Evolutionary conservation across 1,140 invertebrate genomes (phyloP).

Genomic region (Pachypeltis micranthus): DNA sequence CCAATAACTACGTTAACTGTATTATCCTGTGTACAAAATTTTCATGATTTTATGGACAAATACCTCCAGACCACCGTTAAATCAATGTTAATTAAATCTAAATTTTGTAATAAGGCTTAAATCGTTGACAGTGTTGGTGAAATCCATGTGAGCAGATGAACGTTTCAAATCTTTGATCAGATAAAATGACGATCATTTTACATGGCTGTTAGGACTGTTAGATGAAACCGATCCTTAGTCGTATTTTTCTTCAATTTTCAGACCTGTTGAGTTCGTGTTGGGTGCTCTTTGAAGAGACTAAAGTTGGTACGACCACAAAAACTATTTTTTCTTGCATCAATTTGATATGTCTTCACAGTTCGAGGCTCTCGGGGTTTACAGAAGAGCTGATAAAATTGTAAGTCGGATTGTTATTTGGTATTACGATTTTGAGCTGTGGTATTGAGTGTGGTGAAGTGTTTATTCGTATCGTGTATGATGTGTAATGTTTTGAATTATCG

Average conservation of each 20-base stretch:
- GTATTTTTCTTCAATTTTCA: neutral
- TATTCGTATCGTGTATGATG: neutral
- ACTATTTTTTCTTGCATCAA: conserved; percentile 8
- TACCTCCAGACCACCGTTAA: too few relatives aligned
- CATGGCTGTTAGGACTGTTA: too few relatives aligned
- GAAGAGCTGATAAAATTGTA: neutral
- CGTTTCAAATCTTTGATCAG: too few relatives aligned
- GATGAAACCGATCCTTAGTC: too few relatives aligned
- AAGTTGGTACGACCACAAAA: neutral
- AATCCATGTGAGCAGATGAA: too few relatives aligned
- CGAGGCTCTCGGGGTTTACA: neutral
- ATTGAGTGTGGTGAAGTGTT: neutral
- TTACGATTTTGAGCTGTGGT: neutral
- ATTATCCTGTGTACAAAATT: too few relatives aligned
- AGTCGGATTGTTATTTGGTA: neutral
- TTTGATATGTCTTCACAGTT: conserved; percentile 9
- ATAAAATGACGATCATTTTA: too few relatives aligned
- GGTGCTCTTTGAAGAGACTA: neutral
- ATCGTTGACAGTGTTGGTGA: too few relatives aligned
- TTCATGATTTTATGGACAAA: too few relatives aligned
- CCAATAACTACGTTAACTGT: too few relatives aligned
- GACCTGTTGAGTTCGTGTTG: neutral
- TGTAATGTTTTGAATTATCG: neutral
- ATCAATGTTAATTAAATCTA: too few relatives aligned
- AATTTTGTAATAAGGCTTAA: too few relatives aligned